A percentile compares a stretch with the other conserved stretches of the same genome.
Conservation (phyloP, 37 sponge, comb jelly and placozoan genomes). For the Agelas oroides region DNA sequence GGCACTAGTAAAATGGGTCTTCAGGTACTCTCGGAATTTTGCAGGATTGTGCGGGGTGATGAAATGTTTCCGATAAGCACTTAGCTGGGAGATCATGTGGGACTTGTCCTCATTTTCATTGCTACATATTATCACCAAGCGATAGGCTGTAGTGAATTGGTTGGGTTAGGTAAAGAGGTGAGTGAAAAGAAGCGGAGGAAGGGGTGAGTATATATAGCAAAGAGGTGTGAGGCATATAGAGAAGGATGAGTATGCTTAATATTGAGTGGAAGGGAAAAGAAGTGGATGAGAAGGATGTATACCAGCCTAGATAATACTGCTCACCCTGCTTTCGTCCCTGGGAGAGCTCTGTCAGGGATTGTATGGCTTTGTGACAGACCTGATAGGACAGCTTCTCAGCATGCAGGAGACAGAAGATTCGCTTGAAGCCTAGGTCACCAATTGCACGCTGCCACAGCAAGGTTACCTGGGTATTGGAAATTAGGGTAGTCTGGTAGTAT, state of each 20-base stretch:
- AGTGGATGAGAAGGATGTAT: no score
- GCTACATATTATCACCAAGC: conserved; percentile 70
- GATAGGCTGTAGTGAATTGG: conserved; percentile 32
- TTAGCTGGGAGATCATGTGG: conserved; percentile 60
- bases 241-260: no score
- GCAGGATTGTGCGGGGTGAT: neutral
- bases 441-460: conserved; percentile 79
- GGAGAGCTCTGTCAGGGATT: conserved; percentile 30
- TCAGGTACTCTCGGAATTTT: no score
- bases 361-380: conserved; percentile 57
- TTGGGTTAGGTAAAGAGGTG: no score
- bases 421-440: conserved; percentile 54
- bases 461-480: conserved; percentile 28
- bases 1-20: no score
- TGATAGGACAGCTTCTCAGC: conserved; percentile 78
- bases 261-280: no score
- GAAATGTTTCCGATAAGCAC: conserved; percentile 15
- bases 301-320: no score
- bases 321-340: conserved; percentile 36
- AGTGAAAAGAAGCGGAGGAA: no score
- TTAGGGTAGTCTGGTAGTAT: no score
- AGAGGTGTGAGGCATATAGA: no score
- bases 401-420: conserved; percentile 76
- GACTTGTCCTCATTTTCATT: conserved; percentile 69
- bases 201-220: no score